Evolutionary conservation across 2,113 vertebrate species (phyloP).

Genomic region (Poeciliopsis occidentalis): DNA sequence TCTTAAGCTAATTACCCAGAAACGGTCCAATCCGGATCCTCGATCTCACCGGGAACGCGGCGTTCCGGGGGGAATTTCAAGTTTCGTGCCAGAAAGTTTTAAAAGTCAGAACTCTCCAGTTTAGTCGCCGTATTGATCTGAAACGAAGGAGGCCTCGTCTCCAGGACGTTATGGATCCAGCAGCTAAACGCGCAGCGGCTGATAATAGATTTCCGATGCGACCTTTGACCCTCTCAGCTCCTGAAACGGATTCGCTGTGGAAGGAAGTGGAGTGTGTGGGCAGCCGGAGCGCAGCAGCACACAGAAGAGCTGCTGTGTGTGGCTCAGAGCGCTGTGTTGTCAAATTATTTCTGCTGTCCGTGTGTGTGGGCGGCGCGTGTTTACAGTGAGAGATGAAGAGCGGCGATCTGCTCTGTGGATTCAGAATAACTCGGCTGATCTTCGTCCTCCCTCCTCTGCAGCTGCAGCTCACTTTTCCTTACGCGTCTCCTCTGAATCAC

Average conservation of each 20-base stretch:
- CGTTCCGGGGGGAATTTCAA: background rate
- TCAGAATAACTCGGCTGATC: slow-evolving; percentile 4
- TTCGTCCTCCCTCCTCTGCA: background rate
- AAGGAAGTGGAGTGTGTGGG: slow-evolving; percentile 33
- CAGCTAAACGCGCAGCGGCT: slow-evolving; percentile 1
- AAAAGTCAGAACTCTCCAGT: background rate
- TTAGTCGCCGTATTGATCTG: slow-evolving; percentile 18
- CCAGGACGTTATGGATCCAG: background rate
- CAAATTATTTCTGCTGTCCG: slow-evolving; percentile 53
- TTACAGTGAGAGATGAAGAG: slow-evolving; percentile 29
- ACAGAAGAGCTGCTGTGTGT: slow-evolving; percentile 34
- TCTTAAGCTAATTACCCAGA: background rate
- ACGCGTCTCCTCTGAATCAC: background rate
- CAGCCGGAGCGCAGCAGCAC: slow-evolving; percentile 28
- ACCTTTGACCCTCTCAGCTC: slow-evolving; percentile 44
- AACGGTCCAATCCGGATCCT: background rate
- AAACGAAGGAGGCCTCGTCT: background rate
- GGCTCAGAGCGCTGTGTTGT: slow-evolving; percentile 34
- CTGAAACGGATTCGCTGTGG: slow-evolving; percentile 21
- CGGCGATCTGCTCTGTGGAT: slow-evolving; percentile 27
- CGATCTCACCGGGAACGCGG: too few species aligned
- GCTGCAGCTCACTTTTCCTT: background rate
- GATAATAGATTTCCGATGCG: slow-evolving; percentile 22
- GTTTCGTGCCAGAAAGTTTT: slow-evolving; percentile 14
- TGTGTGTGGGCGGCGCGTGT: slow-evolving; percentile 45